These are phyloP conservation scores for Pachyseris speciosa DNA, from an alignment of 64 coral and sea anemone species.

Conservation along the genomic window DNA sequence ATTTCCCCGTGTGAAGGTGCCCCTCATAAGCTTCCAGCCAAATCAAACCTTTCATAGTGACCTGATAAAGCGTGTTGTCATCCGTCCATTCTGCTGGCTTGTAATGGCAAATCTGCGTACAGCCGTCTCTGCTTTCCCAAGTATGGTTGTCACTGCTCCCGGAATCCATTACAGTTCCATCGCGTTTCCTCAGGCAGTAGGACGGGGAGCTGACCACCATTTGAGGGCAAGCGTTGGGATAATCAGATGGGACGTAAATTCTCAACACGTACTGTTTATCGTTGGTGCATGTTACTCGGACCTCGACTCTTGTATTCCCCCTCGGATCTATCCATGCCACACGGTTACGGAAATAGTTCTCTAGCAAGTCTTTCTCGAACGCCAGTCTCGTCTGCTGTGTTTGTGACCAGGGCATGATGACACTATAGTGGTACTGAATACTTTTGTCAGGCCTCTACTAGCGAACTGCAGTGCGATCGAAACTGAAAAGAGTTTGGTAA, in stretches of 20 bases:
- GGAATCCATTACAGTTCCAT: not conserved
- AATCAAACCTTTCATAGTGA: conserved; percentile 82
- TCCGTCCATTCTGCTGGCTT: conserved; percentile 36
- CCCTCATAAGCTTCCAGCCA: conserved; percentile 95
- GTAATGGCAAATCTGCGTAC: conserved; percentile 81
- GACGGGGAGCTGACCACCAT: conserved; percentile 70
- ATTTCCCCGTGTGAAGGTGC: conserved; percentile 56
- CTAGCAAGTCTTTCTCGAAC: conserved; percentile 73
- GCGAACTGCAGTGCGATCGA: not conserved
- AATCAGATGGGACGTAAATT: conserved; percentile 65
- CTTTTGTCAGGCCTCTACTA: not conserved
- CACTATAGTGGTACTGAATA: not conserved
- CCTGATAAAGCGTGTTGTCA: conserved; percentile 84
- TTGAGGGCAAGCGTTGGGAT: conserved; percentile 72
- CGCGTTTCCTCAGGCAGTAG: conserved; percentile 1
- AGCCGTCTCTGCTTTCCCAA: conserved; percentile 65
- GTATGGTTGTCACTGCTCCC: conserved; percentile 23
- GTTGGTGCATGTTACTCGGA: conserved; percentile 6
- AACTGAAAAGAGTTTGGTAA: no score
- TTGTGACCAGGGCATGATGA: conserved; percentile 67
- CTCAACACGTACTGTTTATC: conserved; percentile 61
- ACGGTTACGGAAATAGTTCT: conserved; percentile 59
- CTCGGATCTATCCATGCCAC: conserved; percentile 74
- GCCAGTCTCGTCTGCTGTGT: conserved; percentile 61
- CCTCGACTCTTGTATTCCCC: conserved; percentile 14